phyloP scores from a whole-genome alignment of 2,113 vertebrate species.

The Psettodes erumei region DNA sequence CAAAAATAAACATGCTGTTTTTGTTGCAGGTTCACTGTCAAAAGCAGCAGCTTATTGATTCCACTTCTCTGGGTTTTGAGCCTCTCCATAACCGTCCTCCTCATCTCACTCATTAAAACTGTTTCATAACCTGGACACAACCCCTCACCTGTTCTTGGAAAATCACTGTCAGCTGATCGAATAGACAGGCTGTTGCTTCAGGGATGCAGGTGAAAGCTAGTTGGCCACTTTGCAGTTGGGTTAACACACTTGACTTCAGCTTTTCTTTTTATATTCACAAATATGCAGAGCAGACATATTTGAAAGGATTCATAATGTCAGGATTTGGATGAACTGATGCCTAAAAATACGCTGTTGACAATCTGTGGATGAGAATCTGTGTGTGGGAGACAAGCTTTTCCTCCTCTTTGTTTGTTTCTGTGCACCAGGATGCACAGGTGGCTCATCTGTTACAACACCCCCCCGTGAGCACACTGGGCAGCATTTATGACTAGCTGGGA shows the following conservation, averaged over 20 bases:
- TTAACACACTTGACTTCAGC: neutral
- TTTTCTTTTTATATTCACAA: constrained; percentile 14
- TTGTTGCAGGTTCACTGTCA: constrained; percentile 24
- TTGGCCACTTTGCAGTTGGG: neutral
- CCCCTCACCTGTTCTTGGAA: too few species aligned
- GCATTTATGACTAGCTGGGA: constrained; percentile 11
- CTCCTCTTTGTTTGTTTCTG: neutral
- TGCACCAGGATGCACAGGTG: constrained; percentile 20
- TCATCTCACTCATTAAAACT: constrained; percentile 20
- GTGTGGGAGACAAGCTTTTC: constrained; percentile 1
- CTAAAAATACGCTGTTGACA: constrained; percentile 7
- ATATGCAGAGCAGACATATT: constrained; percentile 15
- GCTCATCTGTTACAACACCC: constrained; percentile 12
- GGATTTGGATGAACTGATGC: constrained; percentile 18
- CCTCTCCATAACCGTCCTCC: constrained; percentile 1
- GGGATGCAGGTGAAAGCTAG: constrained; percentile 12
- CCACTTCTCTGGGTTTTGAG: neutral
- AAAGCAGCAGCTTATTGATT: constrained; percentile 32
- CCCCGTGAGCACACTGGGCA: constrained; percentile 4
- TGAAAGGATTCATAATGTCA: constrained; percentile 21
- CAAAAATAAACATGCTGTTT: constrained; percentile 47
- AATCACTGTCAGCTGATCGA: too few species aligned
- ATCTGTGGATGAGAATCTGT: constrained; percentile 16
- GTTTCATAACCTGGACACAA: constrained; percentile 6
- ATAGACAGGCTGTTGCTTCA: constrained; percentile 5